Evolutionary conservation across 2,888 invertebrate species (phyloP).

Genomic region (Microdon myrmicae): DNA sequence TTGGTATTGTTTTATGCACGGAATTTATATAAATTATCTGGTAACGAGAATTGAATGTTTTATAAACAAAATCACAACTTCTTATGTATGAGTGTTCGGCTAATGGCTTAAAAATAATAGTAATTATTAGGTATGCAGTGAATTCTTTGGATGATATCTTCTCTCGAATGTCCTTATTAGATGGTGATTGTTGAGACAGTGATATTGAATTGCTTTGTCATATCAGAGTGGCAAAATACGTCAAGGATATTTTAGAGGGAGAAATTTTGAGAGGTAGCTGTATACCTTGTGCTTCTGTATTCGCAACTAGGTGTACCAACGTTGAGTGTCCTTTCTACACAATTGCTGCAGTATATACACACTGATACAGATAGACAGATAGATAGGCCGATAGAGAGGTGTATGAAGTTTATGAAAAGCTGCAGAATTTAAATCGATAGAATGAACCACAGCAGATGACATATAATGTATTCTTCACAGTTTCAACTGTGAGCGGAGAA

Average conservation of each 20-base stretch:
- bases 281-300: too few relatives aligned
- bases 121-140: conserved; percentile 39
- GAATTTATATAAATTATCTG: too few relatives aligned
- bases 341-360: conserved; percentile 35
- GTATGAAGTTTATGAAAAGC: conserved; percentile 23
- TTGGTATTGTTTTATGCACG: too few relatives aligned
- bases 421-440: conserved; percentile 37
- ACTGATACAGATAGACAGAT: not conserved
- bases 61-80: too few relatives aligned
- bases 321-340: conserved; percentile 37
- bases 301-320: conserved; percentile 2
- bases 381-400: too few relatives aligned
- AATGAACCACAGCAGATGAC: too few relatives aligned
- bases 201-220: too few relatives aligned
- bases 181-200: conserved; percentile 12
- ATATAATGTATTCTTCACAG: conserved; percentile 12
- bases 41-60: too few relatives aligned
- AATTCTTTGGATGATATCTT: not conserved
- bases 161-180: conserved; percentile 1
- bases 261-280: too few relatives aligned
- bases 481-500: conserved; percentile 9
- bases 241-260: too few relatives aligned
- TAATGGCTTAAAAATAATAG: conserved; percentile 23
- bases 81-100: conserved; percentile 14
- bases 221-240: too few relatives aligned